Evolutionary conservation across 2,113 vertebrate genomes (phyloP).

Genomic region (Hemiprocne comata): DNA sequence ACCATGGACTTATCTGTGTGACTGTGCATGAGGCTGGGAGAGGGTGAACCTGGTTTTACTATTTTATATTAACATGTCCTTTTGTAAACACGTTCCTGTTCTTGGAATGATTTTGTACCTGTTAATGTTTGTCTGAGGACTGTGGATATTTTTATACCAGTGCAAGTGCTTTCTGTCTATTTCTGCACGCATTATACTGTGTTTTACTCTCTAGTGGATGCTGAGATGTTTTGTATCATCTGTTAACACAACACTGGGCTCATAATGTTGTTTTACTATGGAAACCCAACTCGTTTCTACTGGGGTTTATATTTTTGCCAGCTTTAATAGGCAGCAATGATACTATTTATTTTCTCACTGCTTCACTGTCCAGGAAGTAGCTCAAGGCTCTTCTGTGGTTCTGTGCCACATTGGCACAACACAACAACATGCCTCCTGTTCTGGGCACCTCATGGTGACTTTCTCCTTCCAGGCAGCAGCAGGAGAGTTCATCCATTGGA

Average conservation of each 20-base stretch:
- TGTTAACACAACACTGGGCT: slow-evolving; percentile 38
- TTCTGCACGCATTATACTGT: slow-evolving; percentile 58
- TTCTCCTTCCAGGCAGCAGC: not conserved
- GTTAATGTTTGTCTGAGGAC: slow-evolving; percentile 73
- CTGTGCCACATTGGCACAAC: not conserved
- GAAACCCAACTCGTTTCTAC: slow-evolving; percentile 21
- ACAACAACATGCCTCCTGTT: not conserved
- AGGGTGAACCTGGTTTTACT: slow-evolving; percentile 16
- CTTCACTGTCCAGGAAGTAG: not conserved
- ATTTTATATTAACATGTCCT: slow-evolving; percentile 71
- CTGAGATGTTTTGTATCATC: slow-evolving; percentile 64
- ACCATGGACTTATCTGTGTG: not conserved
- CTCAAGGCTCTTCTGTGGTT: not conserved
- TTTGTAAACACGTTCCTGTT: slow-evolving; percentile 73
- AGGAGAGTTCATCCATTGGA: not conserved
- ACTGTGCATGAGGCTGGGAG: not conserved
- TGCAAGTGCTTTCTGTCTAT: slow-evolving; percentile 70
- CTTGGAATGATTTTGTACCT: slow-evolving; percentile 75
- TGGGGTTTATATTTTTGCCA: slow-evolving; percentile 30
- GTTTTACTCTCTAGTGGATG: slow-evolving; percentile 67
- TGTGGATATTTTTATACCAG: slow-evolving; percentile 82
- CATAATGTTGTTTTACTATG: slow-evolving; percentile 62
- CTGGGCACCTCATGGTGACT: not conserved
- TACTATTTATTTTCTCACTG: not conserved
- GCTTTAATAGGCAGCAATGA: not conserved